These are phyloP conservation scores for Entosphenus tridentatus DNA, from an alignment of 2,113 vertebrate genomes.

Conservation along the genomic window DNA sequence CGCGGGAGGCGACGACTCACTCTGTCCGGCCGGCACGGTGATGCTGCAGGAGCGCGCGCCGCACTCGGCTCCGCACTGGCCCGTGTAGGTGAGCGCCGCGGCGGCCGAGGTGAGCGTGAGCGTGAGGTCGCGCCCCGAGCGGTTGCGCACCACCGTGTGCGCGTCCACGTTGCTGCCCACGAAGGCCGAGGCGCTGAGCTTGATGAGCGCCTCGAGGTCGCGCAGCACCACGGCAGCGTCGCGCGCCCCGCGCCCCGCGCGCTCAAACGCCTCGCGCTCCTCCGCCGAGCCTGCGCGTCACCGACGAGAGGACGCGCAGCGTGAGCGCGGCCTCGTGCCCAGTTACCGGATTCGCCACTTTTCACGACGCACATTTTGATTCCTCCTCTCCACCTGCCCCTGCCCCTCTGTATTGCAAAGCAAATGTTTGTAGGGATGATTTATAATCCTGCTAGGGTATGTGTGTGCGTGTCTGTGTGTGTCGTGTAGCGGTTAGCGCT, in stretches of 20 bases:
- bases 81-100: conserved; percentile 3
- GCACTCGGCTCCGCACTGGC: background rate
- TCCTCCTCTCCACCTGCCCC: too few species aligned
- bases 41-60: background rate
- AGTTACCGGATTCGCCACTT: too few species aligned
- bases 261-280: conserved; percentile 2
- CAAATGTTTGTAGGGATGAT: too few species aligned
- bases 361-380: too few species aligned
- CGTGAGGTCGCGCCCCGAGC: background rate
- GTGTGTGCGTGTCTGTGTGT: too few species aligned
- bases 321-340: too few species aligned
- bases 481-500: too few species aligned
- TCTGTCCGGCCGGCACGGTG: background rate
- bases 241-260: background rate
- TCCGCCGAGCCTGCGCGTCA: background rate
- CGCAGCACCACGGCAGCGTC: background rate
- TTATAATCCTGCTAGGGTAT: too few species aligned
- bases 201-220: background rate
- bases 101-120: background rate
- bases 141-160: conserved; percentile 6
- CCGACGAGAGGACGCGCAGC: too few species aligned
- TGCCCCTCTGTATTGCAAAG: too few species aligned
- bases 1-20: background rate
- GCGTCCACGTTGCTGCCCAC: conserved; percentile 4
- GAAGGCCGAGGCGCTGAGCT: conserved; percentile 6